A percentile compares a stretch with the other conserved stretches of the same genome.
Conservation (phyloP, 2,888 invertebrate species). For the Melipona bicolor region DNA sequence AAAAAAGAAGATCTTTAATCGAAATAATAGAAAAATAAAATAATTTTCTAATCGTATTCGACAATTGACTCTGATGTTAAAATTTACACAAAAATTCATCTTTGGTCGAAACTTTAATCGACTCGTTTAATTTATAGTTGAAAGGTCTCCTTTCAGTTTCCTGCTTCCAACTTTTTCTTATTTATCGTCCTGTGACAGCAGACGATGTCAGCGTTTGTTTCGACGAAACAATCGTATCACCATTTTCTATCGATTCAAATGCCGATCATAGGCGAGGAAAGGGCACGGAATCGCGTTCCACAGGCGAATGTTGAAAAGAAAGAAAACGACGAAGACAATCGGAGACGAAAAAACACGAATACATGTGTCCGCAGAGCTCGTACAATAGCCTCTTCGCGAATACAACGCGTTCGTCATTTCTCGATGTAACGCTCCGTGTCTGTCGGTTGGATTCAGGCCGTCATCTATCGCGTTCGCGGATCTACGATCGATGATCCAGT, state of each 20-base stretch:
- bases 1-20: no score
- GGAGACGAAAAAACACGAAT: neutral
- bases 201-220: neutral
- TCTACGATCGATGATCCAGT: conserved; percentile 37
- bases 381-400: conserved; percentile 20
- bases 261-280: conserved; percentile 1
- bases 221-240: neutral
- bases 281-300: neutral
- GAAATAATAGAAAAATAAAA: no score
- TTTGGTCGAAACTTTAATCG: neutral
- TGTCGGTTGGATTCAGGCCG: conserved; percentile 10
- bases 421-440: neutral
- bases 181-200: neutral
- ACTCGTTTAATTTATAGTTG: neutral
- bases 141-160: no score
- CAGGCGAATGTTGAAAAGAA: neutral
- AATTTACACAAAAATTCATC: no score
- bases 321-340: neutral
- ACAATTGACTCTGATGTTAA: no score
- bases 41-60: no score
- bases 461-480: conserved; percentile 25
- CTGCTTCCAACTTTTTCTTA: neutral
- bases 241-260: neutral
- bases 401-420: conserved; percentile 28
- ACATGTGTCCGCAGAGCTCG: neutral